Evolutionary conservation across 2,113 vertebrate genomes (phyloP), one percentile per base, ranked within the genome.

Genomic region (Corythoichthys intestinalis): DNA sequence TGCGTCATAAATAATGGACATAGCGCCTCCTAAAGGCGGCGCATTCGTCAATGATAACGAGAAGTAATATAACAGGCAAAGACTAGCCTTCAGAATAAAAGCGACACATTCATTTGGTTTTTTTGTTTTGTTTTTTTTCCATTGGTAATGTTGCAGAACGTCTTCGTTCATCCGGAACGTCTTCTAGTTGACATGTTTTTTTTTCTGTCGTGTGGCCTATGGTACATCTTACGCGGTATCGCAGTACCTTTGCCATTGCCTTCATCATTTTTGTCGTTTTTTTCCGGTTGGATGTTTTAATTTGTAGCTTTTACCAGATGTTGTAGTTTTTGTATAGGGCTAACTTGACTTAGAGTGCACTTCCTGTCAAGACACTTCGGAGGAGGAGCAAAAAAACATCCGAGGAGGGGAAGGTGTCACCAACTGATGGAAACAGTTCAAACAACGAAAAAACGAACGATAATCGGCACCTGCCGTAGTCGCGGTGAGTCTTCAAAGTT

Each of bases 401-500:
- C 28, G 71, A 3, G 52, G 62, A 64, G 74, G 67, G 44, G 66
- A 57, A 65, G 44, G 17, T 10, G 57, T 58, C 17, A 14, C 5
- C 8, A 14, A 41, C 34, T 58, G 73, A 72, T 71, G 66, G 2
- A 41, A 46, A 1, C 35, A n/a, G 4, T 41, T 20, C 15, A 63
- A 28, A 53, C n/a, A 48, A 72, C 60, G 50, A 53, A 49, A 44
- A 58, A 5, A 13, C 17, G 14, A 62, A 13, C 17, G 35, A 53
- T 13, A 6, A 0, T 12, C 11, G 1, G 0, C 70, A 59, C 69
- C 56, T 69, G 52, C 15, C 2, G 44, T 6, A 14, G 17, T 9
- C 44, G 10, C n/a, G 83, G 88, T 90, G 35, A 70, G 80, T 72
- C 37, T 28, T 10, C 2, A 1, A 1, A 6, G n/a, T 65, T 54